phyloP scores from a whole-genome alignment of 2,797 vertebrate species.

The Phaenicophaeus curvirostris region DNA sequence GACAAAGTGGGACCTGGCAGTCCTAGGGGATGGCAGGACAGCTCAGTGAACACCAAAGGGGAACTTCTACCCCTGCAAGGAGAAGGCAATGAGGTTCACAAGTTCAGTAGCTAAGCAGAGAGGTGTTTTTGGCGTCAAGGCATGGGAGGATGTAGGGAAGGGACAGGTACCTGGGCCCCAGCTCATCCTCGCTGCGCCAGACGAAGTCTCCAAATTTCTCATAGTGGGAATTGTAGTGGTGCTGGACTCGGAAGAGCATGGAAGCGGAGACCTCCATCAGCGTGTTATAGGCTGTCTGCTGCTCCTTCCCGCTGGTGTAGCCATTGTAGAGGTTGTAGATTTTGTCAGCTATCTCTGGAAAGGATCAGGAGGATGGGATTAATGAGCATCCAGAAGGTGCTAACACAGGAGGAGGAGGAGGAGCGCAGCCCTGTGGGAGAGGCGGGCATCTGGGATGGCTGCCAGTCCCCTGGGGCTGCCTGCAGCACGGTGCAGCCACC shows the following conservation, averaged over 20 bases:
- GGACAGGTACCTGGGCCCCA: constrained; percentile 90
- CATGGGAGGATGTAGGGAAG: background rate
- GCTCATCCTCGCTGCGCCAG: constrained; percentile 96
- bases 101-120: background rate
- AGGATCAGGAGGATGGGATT: background rate
- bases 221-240: constrained; percentile 98
- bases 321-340: constrained; percentile 98
- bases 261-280: constrained; percentile 94
- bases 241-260: constrained; percentile 93
- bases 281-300: constrained; percentile 96
- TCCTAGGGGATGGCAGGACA: background rate
- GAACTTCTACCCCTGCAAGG: background rate
- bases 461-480: background rate
- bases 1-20: accelerated
- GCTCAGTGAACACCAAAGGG: background rate
- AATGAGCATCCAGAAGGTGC: background rate
- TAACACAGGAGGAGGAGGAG: background rate
- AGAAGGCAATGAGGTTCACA: background rate
- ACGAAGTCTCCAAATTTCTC: constrained; percentile 99
- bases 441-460: background rate
- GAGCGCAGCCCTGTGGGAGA: background rate
- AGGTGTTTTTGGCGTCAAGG: background rate
- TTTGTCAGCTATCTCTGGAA: constrained; percentile 94
- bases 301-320: constrained; percentile 98
- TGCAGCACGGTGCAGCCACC: background rate